Evolutionary conservation across 2,113 vertebrate species (phyloP), one percentile per base, ranked within the genome.

Genomic region (Ceyx melanurus): DNA sequence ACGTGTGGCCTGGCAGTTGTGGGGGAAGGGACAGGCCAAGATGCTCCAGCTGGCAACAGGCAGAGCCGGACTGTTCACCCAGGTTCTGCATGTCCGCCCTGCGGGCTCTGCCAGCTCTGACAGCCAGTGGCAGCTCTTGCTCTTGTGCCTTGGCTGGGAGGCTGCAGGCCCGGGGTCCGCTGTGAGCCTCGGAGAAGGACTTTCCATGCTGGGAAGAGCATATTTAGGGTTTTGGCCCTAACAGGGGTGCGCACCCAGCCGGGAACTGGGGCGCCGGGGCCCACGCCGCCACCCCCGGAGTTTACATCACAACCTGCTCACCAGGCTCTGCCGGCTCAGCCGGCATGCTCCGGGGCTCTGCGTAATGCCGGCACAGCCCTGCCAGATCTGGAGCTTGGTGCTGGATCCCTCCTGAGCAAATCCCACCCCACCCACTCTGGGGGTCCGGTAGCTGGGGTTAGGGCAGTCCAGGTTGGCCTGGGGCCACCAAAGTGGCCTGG

Each of bases 91-190:
- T 12, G 21, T 89, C 68, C 3, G 1, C 58, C 43, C 77, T 43
- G 2, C 0, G 7, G 50, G 13, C 2, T 2, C 31, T 3, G 28
- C 56, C 83, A 37, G 53, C 33, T 58, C 62, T 15, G 23, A 26
- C 17, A 89, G n/a, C 53, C 0, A 0, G 2, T 1, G 2, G 31
- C 0, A 1, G 18, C 23, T 45, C 3, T 20, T 4, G n/a, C 2
- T 0, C 2, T 1, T 1, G 28, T 1, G 2, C 10, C 23, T 40
- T 2, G 45, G 56, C 26, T 8, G 5, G 10, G 11, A 15, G 40
- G 9, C 68, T 14, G 23, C 0, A 0, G 43, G 8, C 9, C 15
- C 0, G 0, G 23, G 28, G 7, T 3, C 28, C 2, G 0, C 74
- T 5, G 31, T 7, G 0, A 11, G 29, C 16, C 22, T 60, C 1